Conservation (phyloP, 2,113 vertebrate species). For the Rhinogobius similis region DNA sequence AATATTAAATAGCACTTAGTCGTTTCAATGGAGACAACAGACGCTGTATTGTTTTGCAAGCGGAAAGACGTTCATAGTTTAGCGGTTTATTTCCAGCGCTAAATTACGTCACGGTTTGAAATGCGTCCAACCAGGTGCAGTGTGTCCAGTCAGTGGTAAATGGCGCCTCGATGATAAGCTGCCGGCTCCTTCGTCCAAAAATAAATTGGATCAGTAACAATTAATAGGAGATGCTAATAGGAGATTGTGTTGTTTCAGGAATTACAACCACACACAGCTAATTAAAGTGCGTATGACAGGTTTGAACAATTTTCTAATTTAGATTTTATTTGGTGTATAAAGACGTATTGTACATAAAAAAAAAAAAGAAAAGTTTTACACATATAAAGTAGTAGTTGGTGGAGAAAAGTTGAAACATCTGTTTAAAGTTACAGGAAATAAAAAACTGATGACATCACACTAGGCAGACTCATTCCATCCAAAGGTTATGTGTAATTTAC, state of each 20-base stretch:
- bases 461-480: no score
- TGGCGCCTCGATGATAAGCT: neutral
- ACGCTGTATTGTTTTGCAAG: neutral
- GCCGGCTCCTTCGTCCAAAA: neutral
- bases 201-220: conserved; percentile 26
- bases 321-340: no score
- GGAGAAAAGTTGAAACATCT: no score
- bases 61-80: neutral
- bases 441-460: no score
- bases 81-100: neutral
- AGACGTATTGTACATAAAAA: no score
- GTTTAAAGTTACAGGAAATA: no score
- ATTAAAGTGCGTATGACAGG: no score
- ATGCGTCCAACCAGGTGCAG: neutral
- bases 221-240: conserved; percentile 12
- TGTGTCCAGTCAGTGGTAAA: neutral
- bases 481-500: no score
- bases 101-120: neutral
- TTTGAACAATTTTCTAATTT: no score
- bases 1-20: conserved; percentile 4
- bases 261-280: neutral
- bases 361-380: no score
- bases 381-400: no score
- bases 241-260: conserved; percentile 18
- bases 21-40: neutral